phyloP scores from a whole-genome alignment of 2,888 invertebrate species.

The Nomada fabriciana region DNA sequence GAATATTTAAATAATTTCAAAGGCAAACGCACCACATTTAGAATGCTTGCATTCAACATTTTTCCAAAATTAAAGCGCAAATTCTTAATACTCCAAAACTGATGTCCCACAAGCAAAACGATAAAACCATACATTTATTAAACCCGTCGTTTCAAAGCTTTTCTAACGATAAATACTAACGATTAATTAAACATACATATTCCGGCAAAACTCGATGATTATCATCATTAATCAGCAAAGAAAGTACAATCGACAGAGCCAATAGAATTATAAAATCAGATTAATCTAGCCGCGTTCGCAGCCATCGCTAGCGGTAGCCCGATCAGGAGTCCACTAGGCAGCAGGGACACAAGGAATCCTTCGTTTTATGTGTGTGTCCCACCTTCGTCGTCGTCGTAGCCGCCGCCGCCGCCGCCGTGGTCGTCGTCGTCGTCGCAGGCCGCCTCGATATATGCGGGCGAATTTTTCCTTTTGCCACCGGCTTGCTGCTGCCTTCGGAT shows the following conservation, averaged over 20 bases:
- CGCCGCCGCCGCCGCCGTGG: slow-evolving; percentile 63
- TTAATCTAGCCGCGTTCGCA: slow-evolving; percentile 52
- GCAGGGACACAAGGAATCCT: slow-evolving; percentile 74
- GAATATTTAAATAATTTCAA: not conserved
- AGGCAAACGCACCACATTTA: not conserved
- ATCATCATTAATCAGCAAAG: not conserved
- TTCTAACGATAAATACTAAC: not conserved
- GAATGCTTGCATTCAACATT: not conserved
- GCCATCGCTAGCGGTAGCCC: slow-evolving; percentile 74
- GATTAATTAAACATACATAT: not conserved
- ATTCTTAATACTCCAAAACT: not conserved
- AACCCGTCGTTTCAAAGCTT: not conserved
- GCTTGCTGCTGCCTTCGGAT: slow-evolving; percentile 75
- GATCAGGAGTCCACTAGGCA: slow-evolving; percentile 75
- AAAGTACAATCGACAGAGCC: not conserved
- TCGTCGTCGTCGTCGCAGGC: slow-evolving; percentile 71
- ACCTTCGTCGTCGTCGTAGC: slow-evolving; percentile 52
- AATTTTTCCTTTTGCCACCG: slow-evolving; percentile 81
- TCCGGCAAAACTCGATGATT: too few species aligned
- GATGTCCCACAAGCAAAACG: too few species aligned
- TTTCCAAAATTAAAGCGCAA: not conserved
- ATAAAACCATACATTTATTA: not conserved
- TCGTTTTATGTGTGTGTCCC: slow-evolving; percentile 75
- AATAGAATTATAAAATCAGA: not conserved
- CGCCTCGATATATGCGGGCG: slow-evolving; percentile 79